These are phyloP conservation scores for Euschistus heros DNA, from an alignment of 1,140 invertebrate species.

Conservation along the genomic window DNA sequence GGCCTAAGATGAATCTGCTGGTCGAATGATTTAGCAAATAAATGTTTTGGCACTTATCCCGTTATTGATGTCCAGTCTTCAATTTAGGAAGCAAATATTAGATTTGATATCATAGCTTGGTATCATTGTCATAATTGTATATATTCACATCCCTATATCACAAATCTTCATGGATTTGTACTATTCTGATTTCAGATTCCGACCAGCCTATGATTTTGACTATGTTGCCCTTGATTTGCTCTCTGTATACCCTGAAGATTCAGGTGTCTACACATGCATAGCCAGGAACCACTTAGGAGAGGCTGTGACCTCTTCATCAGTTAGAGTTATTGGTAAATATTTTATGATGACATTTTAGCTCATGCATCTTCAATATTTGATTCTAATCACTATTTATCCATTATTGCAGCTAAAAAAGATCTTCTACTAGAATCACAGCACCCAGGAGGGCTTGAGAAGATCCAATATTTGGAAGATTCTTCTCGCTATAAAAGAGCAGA, in stretches of 20 bases:
- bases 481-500: conserved; percentile 74
- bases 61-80: no score
- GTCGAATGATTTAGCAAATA: no score
- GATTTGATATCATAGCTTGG: no score
- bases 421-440: conserved; percentile 74
- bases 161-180: not conserved
- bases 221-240: conserved; percentile 92
- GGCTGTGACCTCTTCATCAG: conserved; percentile 84
- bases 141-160: not conserved
- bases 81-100: no score
- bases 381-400: not conserved
- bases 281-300: conserved; percentile 84
- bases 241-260: conserved; percentile 92
- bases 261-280: conserved; percentile 89
- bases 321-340: conserved; percentile 56
- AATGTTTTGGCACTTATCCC: no score
- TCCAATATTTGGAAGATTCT: conserved; percentile 80
- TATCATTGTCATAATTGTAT: no score
- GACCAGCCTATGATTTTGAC: conserved; percentile 94
- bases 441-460: conserved; percentile 76
- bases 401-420: conserved; percentile 63
- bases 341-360: not conserved
- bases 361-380: not conserved
- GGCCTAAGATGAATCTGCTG: no score
- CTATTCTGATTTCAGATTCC: conserved; percentile 50